Percentiles rank a stretch among this genome's conserved stretches.
These are phyloP conservation scores for Erinaceus europaeus DNA, from an alignment of 2,113 vertebrate species.

Conservation along the genomic window DNA sequence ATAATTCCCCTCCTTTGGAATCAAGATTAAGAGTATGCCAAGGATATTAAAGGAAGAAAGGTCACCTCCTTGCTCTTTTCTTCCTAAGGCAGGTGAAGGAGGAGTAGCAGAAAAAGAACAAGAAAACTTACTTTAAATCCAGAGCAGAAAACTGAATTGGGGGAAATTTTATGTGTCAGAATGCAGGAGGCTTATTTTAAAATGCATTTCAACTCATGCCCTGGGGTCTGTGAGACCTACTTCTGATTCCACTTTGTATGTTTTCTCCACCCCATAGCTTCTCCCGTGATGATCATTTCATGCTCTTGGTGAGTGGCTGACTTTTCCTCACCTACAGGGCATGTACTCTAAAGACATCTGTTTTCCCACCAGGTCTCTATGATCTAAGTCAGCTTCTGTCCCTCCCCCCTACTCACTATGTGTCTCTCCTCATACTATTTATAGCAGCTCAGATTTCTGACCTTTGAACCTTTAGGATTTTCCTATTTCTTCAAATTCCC, in stretches of 20 bases:
- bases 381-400: background rate
- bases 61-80: background rate
- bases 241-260: background rate
- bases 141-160: slow-evolving; percentile 67
- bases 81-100: background rate
- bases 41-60: background rate
- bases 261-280: background rate
- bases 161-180: slow-evolving; percentile 65
- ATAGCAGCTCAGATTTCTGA: background rate
- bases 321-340: background rate
- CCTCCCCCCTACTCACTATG: accelerated
- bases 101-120: background rate
- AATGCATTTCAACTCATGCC: background rate
- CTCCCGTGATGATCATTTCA: background rate
- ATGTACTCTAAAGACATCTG: background rate
- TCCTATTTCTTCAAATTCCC: background rate
- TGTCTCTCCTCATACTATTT: background rate
- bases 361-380: background rate
- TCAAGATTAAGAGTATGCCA: background rate
- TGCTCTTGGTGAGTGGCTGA: too few species aligned
- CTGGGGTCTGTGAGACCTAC: background rate
- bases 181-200: slow-evolving; percentile 44
- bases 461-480: background rate
- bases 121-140: background rate
- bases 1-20: slow-evolving; percentile 56